These are phyloP conservation scores for Halichoerus grypus DNA, from an alignment of 2,113 vertebrate species.

Conservation along the genomic window DNA sequence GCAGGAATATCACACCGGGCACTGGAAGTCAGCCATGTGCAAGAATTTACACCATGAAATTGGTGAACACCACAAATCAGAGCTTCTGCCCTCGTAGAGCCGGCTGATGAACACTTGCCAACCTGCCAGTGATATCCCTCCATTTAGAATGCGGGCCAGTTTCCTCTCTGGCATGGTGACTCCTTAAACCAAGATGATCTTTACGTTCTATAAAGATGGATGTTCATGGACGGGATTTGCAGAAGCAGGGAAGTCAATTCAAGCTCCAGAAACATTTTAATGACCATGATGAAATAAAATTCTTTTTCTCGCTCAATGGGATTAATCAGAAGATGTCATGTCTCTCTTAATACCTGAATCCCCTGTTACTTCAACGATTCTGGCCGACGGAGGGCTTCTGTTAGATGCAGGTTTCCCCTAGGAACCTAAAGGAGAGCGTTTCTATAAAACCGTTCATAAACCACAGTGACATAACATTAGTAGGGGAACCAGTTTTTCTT, in stretches of 20 bases:
- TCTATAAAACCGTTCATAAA: neutral
- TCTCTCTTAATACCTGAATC: neutral
- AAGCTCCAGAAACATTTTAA: neutral
- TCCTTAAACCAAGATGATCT: too few species aligned
- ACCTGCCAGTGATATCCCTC: accelerated
- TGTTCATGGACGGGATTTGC: accelerated
- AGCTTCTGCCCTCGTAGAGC: neutral
- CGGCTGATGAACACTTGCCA: neutral
- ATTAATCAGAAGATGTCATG: neutral
- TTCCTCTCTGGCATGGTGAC: neutral
- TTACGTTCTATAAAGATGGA: neutral
- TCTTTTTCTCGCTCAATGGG: neutral
- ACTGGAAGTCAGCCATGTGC: accelerated
- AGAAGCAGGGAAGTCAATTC: neutral
- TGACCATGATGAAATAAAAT: accelerated
- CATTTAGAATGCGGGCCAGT: neutral
- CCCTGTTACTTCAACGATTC: neutral
- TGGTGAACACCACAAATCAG: accelerated
- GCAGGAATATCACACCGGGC: accelerated
- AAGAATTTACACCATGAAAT: accelerated
- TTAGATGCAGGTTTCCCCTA: neutral
- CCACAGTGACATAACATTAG: neutral
- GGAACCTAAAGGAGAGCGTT: neutral
- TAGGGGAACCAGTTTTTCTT: neutral
- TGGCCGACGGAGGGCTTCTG: accelerated